Percentiles rank a stretch among this genome's conserved stretches.
These are phyloP conservation scores for Polypedilum vanderplanki DNA, from an alignment of 1,140 invertebrate genomes.

Conservation along the genomic window DNA sequence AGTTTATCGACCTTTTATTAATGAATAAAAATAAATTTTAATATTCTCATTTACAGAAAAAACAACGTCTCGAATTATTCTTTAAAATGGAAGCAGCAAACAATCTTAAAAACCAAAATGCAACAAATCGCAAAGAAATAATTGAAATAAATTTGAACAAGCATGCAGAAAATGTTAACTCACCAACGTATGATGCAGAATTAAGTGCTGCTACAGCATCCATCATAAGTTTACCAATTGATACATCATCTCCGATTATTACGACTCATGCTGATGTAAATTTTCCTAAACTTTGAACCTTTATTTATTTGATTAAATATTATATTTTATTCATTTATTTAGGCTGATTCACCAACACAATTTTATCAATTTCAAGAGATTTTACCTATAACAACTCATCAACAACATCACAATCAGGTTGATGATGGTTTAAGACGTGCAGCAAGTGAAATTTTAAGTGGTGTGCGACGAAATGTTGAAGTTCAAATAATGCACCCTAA, in stretches of 20 bases:
- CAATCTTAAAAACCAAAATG: conserved; percentile 28
- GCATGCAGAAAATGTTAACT: neutral
- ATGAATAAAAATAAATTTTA: neutral
- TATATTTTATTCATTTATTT: neutral
- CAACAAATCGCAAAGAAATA: neutral
- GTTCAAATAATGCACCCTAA: conserved; percentile 44
- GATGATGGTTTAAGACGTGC: conserved; percentile 43
- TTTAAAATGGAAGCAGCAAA: conserved; percentile 44
- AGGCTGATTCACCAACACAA: neutral
- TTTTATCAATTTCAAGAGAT: conserved; percentile 3
- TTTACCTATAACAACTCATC: neutral
- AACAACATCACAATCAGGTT: neutral
- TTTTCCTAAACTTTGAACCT: neutral
- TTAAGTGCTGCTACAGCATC: conserved; percentile 15
- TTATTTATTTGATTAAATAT: neutral
- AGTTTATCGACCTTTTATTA: conserved; percentile 31
- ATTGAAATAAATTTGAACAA: neutral
- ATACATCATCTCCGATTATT: neutral
- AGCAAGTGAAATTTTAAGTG: conserved; percentile 46
- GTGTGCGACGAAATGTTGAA: conserved; percentile 45
- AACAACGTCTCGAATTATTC: conserved; percentile 43
- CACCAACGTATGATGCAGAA: conserved; percentile 19
- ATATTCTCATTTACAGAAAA: conserved; percentile 36
- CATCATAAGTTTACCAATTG: neutral
- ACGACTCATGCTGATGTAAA: conserved; percentile 23